phyloP scores from a whole-genome alignment of 2,113 vertebrate species.

The Otocyon megalotis region DNA sequence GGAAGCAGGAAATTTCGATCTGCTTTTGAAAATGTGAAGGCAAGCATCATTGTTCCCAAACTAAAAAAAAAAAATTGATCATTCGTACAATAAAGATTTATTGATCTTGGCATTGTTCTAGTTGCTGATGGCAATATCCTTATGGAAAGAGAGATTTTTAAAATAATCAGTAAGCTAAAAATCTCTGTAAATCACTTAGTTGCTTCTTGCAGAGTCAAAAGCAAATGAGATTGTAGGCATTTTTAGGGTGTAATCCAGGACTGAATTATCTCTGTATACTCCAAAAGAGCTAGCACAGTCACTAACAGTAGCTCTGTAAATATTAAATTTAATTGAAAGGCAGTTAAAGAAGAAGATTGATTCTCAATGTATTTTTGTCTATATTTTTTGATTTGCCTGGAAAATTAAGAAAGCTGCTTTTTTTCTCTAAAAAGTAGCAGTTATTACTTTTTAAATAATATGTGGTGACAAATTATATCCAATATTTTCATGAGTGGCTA shows the following conservation, averaged over 20 bases:
- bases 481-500: neutral
- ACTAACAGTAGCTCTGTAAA: neutral
- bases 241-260: neutral
- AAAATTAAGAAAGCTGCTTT: neutral
- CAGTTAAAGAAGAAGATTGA: neutral
- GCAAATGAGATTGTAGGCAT: neutral
- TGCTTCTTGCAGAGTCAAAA: neutral
- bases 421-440: neutral
- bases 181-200: neutral
- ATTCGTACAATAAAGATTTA: neutral
- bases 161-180: neutral
- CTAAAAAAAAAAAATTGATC: neutral
- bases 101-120: neutral
- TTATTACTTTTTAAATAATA: constrained; percentile 18
- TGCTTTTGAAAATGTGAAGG: neutral
- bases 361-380: neutral
- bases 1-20: neutral
- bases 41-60: neutral
- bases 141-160: neutral
- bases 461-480: constrained; percentile 15
- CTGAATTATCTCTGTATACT: neutral
- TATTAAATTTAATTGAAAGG: constrained; percentile 16
- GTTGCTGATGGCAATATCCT: neutral
- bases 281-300: neutral
- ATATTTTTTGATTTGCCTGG: neutral